These are phyloP conservation scores for Plecturocebus donacophilus DNA, from an alignment of 2,113 vertebrate genomes.

Conservation along the genomic window DNA sequence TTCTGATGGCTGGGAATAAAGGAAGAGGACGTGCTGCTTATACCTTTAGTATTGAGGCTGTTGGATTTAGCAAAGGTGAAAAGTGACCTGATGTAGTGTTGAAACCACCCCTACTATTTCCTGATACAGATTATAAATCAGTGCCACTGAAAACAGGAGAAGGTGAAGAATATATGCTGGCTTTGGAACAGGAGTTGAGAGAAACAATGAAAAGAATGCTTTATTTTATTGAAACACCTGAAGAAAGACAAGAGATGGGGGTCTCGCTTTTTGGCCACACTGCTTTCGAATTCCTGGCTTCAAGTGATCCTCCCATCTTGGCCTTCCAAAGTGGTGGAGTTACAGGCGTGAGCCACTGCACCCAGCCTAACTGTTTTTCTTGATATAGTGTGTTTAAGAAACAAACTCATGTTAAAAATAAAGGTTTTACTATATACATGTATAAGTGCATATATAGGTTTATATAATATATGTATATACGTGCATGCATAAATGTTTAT, in stretches of 20 bases:
- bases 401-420: neutral
- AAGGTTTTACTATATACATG: neutral
- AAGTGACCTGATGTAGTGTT: slow-evolving; percentile 88
- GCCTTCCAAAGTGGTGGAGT: no score
- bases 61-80: slow-evolving; percentile 90
- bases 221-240: slow-evolving; percentile 86
- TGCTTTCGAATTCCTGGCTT: no score
- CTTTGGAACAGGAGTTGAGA: slow-evolving; percentile 94
- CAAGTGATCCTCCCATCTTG: no score
- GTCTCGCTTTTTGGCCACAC: no score
- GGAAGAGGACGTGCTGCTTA: slow-evolving; percentile 88
- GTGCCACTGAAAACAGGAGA: slow-evolving; percentile 91
- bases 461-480: neutral
- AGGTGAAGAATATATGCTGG: slow-evolving; percentile 92
- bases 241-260: slow-evolving; percentile 69
- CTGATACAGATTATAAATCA: slow-evolving; percentile 91
- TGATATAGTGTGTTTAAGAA: neutral
- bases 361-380: no score
- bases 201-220: slow-evolving; percentile 88
- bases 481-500: neutral
- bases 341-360: no score
- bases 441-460: neutral
- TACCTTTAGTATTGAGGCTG: slow-evolving; percentile 90
- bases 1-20: slow-evolving; percentile 89
- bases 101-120: slow-evolving; percentile 88